Conservation (phyloP, 2,113 vertebrate genomes). For the Sinocyclocheilus anophthalmus region DNA sequence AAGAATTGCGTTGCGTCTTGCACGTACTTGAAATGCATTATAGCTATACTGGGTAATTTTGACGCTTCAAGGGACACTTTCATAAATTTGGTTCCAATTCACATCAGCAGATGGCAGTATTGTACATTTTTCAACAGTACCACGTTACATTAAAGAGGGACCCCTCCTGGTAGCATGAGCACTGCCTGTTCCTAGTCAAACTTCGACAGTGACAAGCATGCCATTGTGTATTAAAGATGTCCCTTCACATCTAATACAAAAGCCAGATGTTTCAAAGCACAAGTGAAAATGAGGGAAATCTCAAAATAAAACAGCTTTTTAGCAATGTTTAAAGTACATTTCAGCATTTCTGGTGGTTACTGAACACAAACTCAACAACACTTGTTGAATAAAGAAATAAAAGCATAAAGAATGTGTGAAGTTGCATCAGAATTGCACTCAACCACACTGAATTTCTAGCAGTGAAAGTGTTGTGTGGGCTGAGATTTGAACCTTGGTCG, state of each 20-base stretch:
- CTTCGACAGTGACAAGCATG: slow-evolving; percentile 8
- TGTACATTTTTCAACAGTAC: slow-evolving; percentile 20
- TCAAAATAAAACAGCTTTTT: background rate
- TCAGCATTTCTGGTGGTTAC: background rate
- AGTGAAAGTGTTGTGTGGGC: background rate
- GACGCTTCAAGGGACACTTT: background rate
- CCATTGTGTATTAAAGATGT: background rate
- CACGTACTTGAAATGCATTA: background rate
- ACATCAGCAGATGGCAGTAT: slow-evolving; percentile 48
- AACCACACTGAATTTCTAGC: background rate
- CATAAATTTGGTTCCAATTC: background rate
- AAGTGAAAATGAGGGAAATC: background rate
- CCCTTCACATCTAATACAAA: background rate
- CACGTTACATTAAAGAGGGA: background rate
- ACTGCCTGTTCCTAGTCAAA: background rate
- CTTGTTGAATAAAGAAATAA: background rate
- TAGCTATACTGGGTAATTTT: background rate
- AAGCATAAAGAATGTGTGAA: background rate
- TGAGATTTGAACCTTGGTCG: background rate
- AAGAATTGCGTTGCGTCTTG: background rate
- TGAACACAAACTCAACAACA: background rate
- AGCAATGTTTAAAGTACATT: background rate
- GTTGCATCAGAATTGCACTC: background rate
- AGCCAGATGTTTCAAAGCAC: background rate
- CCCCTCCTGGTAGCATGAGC: slow-evolving; percentile 2